These are phyloP conservation scores for Lucilia cuprina DNA, from an alignment of 1,140 invertebrate species.

Conservation along the genomic window DNA sequence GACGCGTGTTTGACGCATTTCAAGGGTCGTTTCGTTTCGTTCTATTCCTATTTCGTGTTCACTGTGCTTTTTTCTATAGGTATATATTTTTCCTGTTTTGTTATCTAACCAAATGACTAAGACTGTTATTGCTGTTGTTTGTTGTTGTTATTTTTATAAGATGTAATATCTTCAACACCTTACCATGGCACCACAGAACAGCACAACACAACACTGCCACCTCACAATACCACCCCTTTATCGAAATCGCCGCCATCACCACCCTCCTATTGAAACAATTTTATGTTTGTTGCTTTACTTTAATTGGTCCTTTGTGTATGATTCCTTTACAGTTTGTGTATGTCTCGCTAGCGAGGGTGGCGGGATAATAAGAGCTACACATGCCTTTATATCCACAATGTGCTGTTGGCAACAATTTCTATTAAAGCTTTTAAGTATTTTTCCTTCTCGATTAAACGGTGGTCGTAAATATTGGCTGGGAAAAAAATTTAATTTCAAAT, in stretches of 20 bases:
- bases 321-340: background rate
- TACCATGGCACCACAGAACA: background rate
- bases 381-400: background rate
- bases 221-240: background rate
- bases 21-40: background rate
- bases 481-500: background rate
- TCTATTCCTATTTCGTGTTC: background rate
- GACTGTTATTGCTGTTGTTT: background rate
- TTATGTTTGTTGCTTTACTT: slow-evolving; percentile 17
- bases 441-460: too few relatives aligned
- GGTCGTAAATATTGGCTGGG: background rate
- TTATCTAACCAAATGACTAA: background rate
- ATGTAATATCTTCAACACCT: background rate
- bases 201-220: background rate
- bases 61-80: too few relatives aligned
- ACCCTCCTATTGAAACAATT: background rate
- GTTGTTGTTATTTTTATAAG: background rate
- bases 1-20: background rate
- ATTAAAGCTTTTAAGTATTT: background rate
- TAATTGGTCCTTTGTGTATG: slow-evolving; percentile 21
- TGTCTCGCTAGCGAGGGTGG: background rate
- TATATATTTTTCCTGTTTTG: background rate
- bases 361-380: background rate
- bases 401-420: background rate
- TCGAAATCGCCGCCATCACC: background rate